Base-by-base conservation (phyloP, 2,797 vertebrate genomes). In the Lycodopsis pacificus region DNA sequence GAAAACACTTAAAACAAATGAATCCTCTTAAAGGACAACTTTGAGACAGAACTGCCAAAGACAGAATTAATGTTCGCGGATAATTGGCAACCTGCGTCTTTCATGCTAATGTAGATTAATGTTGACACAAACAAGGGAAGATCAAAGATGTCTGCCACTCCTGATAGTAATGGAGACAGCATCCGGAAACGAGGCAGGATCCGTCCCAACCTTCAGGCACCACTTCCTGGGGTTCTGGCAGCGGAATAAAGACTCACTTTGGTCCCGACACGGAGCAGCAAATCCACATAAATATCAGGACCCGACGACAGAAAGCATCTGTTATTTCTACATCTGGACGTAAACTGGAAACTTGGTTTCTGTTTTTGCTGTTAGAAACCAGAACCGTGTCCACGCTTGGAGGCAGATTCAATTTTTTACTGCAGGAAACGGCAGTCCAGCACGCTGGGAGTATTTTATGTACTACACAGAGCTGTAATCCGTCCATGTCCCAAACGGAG, bases 11-110 rank as follows among this genome's bases (percentile, higher is more conserved):
- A 51, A 53, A 46, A 73, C 54, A 79, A 78, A 82, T 81, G 11
- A 72, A 81, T 72, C 66, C 73, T 80, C 72, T 17, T 17, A 68
- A 73, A 51, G 54, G 69, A 65, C 32, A 65, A 79, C 32, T 65
- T 64, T 51, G 42, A 71, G 64, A 66, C 48, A 5, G 11, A 73
- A 51, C 62, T 65, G 78, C 63, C 65, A 71, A 66, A 71, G 46
- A 79, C 54, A 19, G 80, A 88, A 80, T 70, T 42, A 70, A 86
- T 78, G 80, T 75, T 54, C 2, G 0, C 19, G 25, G 65, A 76
- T 88, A 91, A 91, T 82, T 86, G 80, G 76, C 67, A 86, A 82
- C 83, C 81, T 77, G 86, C 20, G 54, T 79, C 77, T 77, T 77
- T 76, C 73, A 69, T 70, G 63, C 69, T 80, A 84, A 91, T 83